phyloP scores from a whole-genome alignment of 2,797 vertebrate species.

The Alfaro cultratus region DNA sequence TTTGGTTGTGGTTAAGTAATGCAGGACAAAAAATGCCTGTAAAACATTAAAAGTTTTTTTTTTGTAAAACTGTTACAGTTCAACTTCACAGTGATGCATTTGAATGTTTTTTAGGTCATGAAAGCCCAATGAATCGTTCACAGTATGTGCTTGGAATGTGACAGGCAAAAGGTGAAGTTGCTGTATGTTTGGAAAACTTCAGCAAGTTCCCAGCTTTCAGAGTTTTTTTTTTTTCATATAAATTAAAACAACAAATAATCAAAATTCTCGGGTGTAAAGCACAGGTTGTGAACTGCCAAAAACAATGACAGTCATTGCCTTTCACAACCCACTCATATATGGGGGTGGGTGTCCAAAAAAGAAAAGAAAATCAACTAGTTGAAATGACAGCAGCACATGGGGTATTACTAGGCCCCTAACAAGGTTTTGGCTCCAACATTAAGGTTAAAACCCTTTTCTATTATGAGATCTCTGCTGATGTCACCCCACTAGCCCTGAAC shows the following conservation, averaged over 20 bases:
- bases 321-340: constrained; percentile 40
- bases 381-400: constrained; percentile 77
- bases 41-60: neutral
- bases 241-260: neutral
- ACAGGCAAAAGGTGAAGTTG: neutral
- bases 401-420: constrained; percentile 85
- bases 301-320: constrained; percentile 33
- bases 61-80: neutral
- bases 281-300: constrained; percentile 5
- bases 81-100: neutral
- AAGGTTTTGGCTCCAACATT: constrained; percentile 86
- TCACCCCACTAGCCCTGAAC: constrained; percentile 65
- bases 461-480: constrained; percentile 82
- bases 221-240: constrained; percentile 1
- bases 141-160: neutral
- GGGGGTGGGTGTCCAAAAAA: neutral
- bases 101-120: neutral
- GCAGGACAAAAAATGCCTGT: neutral
- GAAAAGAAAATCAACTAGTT: constrained; percentile 60
- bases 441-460: constrained; percentile 88
- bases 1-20: neutral
- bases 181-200: constrained; percentile 12
- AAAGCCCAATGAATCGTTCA: neutral
- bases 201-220: neutral
- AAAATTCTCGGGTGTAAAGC: neutral